Base-by-base conservation (phyloP, 2,797 vertebrate genomes). In the Cephalopachus bancanus region DNA sequence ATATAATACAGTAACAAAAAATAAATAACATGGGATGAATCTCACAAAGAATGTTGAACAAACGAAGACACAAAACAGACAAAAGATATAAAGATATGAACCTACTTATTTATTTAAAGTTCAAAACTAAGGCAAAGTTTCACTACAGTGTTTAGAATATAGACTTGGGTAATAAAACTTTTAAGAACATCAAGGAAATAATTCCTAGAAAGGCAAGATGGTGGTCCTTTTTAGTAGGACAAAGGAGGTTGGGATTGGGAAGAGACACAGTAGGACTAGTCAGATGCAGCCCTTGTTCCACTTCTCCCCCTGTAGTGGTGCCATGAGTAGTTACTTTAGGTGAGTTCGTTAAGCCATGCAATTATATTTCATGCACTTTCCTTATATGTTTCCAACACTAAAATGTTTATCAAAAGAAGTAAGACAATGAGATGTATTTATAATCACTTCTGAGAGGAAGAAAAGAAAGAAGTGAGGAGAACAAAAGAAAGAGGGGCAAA, bases 91-190 rank as follows among this genome's bases (percentile, higher is more conserved):
- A 59, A 33, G 44, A 44, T 44, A 44, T 44, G 44, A 44, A 44
- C 44, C 44, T 44, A 44, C 49, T 15, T 6, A 53, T 51, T 89
- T 62, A 69, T 37, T 62, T 83, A 79, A 86, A 94, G 22, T 12
- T 91, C 83, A 75, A 92, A 96, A 72, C 5, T 37, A 93, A 93
- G 49, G 57, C 53, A 57, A 85, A 74, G 24, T 5, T 78, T 60
- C 37, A 69, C 16, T 59, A n/a, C 26, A 12, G 12, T 67, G 14
- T 64, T 78, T 67, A 67, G 72, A 75, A 30, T 44, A 78, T 1
- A 57, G 37, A 76, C 11, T 67, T 74, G n/a, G 71, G 24, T 51
- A 62, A 94, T 57, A 76, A 81, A 76, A 64, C 24, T 53, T 6
- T 89, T 55, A 33, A 69, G 59, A 87, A 79, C 72, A 67, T 89